Percentiles rank a stretch among this genome's conserved stretches.
These are phyloP conservation scores for Pristionchus japonicus DNA, from an alignment of 2,888 invertebrate species.

Conservation along the genomic window DNA sequence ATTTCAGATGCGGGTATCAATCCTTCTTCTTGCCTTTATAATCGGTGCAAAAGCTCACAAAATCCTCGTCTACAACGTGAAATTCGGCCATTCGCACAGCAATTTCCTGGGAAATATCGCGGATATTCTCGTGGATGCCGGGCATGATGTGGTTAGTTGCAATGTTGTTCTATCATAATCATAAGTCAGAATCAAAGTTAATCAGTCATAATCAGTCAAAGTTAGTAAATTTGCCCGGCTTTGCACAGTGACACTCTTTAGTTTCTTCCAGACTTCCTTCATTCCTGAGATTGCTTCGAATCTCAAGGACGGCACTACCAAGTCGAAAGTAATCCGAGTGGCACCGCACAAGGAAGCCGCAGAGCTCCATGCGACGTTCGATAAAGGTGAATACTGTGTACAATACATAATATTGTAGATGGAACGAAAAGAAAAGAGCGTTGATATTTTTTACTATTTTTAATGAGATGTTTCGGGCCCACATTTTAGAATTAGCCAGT, in stretches of 20 bases:
- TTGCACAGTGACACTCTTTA: no score
- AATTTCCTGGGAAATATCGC: slow-evolving; percentile 4
- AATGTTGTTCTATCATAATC: no score
- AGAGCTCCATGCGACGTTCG: not conserved
- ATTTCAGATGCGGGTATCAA: not conserved
- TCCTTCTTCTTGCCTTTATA: not conserved
- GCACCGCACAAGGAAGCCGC: not conserved
- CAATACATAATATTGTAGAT: not conserved
- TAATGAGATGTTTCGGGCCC: no score
- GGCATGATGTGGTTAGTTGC: not conserved
- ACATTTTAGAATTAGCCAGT: no score
- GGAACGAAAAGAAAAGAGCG: no score
- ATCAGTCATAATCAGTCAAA: no score
- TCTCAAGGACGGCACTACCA: not conserved
- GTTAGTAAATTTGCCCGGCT: no score
- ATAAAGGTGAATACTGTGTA: not conserved
- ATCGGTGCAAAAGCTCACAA: not conserved
- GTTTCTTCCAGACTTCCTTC: slow-evolving; percentile 13
- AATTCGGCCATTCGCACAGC: slow-evolving; percentile 32
- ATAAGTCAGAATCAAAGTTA: no score
- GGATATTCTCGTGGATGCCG: not conserved
- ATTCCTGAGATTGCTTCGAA: not conserved
- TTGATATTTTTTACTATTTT: no score
- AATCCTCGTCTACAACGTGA: slow-evolving; percentile 7
- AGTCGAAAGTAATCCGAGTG: not conserved